Percentiles rank a stretch among this genome's conserved stretches.
Conservation (phyloP, 1,140 invertebrate genomes). For the Plutomurus gul region DNA sequence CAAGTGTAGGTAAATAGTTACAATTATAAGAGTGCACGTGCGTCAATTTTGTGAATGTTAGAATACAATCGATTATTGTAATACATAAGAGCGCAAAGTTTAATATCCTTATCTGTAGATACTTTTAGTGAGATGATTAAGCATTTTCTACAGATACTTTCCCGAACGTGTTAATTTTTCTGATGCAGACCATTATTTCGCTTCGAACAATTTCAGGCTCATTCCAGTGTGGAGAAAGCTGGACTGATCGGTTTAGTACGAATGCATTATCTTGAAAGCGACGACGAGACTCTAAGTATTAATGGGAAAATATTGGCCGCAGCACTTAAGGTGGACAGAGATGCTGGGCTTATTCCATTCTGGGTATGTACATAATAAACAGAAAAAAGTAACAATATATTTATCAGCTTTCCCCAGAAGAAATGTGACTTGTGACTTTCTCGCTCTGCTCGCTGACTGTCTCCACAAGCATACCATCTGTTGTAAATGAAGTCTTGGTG, state of each 20-base stretch:
- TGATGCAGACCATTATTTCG: not conserved
- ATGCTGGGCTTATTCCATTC: conserved; percentile 89
- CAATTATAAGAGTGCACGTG: too few species aligned
- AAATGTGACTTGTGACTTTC: not conserved
- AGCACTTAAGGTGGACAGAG: conserved; percentile 76
- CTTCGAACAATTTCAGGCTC: conserved; percentile 68
- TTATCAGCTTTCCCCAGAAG: not conserved
- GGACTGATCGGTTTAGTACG: conserved; percentile 87
- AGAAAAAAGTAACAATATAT: not conserved
- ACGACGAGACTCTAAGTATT: conserved; percentile 76
- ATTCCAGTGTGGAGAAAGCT: conserved; percentile 96
- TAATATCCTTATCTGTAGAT: too few species aligned
- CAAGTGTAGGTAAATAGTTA: too few species aligned
- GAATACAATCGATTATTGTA: too few species aligned
- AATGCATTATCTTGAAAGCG: conserved; percentile 88
- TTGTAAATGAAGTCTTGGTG: not conserved
- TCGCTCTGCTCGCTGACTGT: not conserved
- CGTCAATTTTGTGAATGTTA: too few species aligned
- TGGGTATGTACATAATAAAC: conserved; percentile 72
- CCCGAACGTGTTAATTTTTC: too few species aligned
- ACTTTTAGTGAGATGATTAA: too few species aligned
- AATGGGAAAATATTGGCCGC: conserved; percentile 77
- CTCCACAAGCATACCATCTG: not conserved
- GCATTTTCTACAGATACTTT: too few species aligned
- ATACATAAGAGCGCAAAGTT: too few species aligned